phyloP scores from a whole-genome alignment of 1,140 invertebrate genomes.

The Eriosoma lanigerum region DNA sequence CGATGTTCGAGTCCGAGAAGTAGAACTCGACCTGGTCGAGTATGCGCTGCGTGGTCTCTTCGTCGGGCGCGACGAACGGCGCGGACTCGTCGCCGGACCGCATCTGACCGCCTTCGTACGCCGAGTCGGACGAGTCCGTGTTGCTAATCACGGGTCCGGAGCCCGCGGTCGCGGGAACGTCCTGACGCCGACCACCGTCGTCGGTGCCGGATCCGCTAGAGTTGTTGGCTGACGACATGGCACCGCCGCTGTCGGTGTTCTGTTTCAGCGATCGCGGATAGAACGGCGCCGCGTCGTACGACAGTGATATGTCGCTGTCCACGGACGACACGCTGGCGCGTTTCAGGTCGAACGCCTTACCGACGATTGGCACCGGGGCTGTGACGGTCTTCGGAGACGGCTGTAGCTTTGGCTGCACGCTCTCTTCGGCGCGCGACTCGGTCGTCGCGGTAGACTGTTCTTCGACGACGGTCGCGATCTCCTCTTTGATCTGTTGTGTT shows the following conservation, averaged over 20 bases:
- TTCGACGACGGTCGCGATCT: conserved; percentile 26
- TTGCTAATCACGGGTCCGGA: neutral
- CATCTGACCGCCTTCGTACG: conserved; percentile 46
- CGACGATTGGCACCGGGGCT: conserved; percentile 59
- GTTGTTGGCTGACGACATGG: conserved; percentile 53
- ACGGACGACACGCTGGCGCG: conserved; percentile 66
- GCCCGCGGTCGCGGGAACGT: neutral
- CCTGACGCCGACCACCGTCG: conserved; percentile 54
- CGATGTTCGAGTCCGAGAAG: conserved; percentile 91
- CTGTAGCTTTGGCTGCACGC: neutral
- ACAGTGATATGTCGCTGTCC: conserved; percentile 66
- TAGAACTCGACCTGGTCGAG: conserved; percentile 88
- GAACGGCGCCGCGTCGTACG: conserved; percentile 60
- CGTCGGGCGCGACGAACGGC: conserved; percentile 63
- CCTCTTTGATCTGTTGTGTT: conserved; percentile 4
- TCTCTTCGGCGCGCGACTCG: conserved; percentile 6
- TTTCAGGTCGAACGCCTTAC: conserved; percentile 63
- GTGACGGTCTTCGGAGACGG: conserved; percentile 54
- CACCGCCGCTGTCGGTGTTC: neutral
- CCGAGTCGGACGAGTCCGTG: conserved; percentile 30
- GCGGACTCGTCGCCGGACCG: conserved; percentile 56
- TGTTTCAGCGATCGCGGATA: conserved; percentile 57
- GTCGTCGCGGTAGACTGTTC: neutral
- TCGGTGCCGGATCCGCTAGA: conserved; percentile 64
- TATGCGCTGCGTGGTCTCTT: conserved; percentile 75